These are phyloP conservation scores for Mamestra brassicae DNA, from an alignment of 2,888 invertebrate species.

Conservation along the genomic window DNA sequence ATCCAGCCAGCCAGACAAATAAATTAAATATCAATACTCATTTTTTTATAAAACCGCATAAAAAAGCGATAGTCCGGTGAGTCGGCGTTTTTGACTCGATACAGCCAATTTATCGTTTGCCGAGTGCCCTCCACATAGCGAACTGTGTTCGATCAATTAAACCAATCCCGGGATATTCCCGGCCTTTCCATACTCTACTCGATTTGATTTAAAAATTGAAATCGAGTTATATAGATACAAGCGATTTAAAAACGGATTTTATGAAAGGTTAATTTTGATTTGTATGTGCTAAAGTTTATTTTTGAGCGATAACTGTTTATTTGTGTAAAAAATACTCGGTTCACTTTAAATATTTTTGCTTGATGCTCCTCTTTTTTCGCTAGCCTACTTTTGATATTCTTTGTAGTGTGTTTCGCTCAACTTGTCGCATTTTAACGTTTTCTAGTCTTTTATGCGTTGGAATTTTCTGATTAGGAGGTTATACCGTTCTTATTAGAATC, in stretches of 20 bases:
- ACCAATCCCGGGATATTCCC: slow-evolving; percentile 65
- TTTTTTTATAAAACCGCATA: slow-evolving; percentile 52
- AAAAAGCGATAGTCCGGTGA: slow-evolving; percentile 49
- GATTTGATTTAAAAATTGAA: slow-evolving; percentile 65
- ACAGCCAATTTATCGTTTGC: slow-evolving; percentile 66
- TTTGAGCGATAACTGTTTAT: not conserved
- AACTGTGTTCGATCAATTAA: slow-evolving; percentile 70
- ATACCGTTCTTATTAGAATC: no score
- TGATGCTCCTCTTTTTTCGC: no score
- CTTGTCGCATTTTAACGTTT: no score
- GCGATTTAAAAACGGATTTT: slow-evolving; percentile 32
- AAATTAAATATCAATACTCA: slow-evolving; percentile 54
- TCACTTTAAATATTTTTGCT: no score
- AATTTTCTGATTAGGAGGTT: no score
- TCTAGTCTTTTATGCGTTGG: no score
- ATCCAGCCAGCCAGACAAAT: slow-evolving; percentile 47
- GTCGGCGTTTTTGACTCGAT: slow-evolving; percentile 62
- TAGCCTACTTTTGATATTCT: no score
- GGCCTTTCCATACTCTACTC: slow-evolving; percentile 56
- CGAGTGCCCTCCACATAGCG: slow-evolving; percentile 62
- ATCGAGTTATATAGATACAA: slow-evolving; percentile 48
- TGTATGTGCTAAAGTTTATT: slow-evolving; percentile 15
- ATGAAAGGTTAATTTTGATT: slow-evolving; percentile 48
- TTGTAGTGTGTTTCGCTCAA: no score
- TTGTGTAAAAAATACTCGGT: not conserved